phyloP scores from a whole-genome alignment of 1,140 invertebrate species.

The Olivierus martensii region DNA sequence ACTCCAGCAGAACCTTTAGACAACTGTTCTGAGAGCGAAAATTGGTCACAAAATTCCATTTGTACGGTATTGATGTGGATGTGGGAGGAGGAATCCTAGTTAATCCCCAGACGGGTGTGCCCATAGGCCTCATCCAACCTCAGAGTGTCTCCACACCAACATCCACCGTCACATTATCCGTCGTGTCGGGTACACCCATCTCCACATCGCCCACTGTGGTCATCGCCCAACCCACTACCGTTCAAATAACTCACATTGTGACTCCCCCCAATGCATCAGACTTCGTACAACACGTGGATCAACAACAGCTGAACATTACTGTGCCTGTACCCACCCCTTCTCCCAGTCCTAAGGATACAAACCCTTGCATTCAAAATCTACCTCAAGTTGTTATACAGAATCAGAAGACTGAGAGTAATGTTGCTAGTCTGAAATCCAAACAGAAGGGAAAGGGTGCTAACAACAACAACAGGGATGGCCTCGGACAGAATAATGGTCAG shows the following conservation, averaged over 20 bases:
- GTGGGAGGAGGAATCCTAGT: conserved; percentile 24
- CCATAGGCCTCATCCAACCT: conserved; percentile 15
- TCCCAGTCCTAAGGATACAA: conserved; percentile 19
- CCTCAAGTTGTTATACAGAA: conserved; percentile 1
- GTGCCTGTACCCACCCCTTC: conserved; percentile 18
- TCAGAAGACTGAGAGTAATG: conserved; percentile 23
- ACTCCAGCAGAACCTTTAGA: background rate
- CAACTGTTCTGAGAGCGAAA: background rate
- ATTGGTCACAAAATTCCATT: too few species aligned
- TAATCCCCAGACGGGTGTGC: conserved; percentile 31
- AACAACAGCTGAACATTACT: conserved; percentile 6
- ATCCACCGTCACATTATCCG: background rate
- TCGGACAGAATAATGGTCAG: conserved; percentile 21
- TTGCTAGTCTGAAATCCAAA: conserved; percentile 33
- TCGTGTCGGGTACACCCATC: background rate
- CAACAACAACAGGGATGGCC: conserved; percentile 12
- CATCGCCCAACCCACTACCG: conserved; percentile 4
- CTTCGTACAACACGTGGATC: conserved; percentile 7
- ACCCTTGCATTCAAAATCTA: conserved; percentile 13
- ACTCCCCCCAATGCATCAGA: conserved; percentile 1
- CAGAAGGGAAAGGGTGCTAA: conserved; percentile 28
- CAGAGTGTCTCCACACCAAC: background rate
- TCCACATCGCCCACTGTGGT: conserved; percentile 5
- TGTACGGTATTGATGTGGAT: too few species aligned
- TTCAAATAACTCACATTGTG: conserved; percentile 9